Conservation (phyloP, 1,140 invertebrate species). For the Halesus radiatus region DNA sequence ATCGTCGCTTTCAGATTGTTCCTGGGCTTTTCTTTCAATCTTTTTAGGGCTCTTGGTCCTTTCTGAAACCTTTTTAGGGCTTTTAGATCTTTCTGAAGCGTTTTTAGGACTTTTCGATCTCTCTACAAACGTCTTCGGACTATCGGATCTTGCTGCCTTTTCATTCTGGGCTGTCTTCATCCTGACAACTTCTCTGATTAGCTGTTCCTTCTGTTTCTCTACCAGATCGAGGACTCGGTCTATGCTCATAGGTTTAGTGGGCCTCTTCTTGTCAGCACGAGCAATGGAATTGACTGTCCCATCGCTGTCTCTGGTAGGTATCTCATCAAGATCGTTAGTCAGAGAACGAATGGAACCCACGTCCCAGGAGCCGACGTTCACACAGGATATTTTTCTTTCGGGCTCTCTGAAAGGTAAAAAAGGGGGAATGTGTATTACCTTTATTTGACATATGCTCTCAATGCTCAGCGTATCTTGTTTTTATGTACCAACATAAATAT, state of each 20-base stretch:
- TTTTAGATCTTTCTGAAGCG: not conserved
- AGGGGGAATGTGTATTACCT: too few relatives aligned
- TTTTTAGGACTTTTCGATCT: constrained; percentile 15
- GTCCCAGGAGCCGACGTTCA: constrained; percentile 11
- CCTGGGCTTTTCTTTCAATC: not conserved
- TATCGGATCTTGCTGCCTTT: not conserved
- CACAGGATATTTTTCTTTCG: constrained; percentile 5
- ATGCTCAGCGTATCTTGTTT: too few relatives aligned
- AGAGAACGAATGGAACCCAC: not conserved
- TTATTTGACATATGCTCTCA: too few relatives aligned
- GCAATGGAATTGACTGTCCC: constrained; percentile 12
- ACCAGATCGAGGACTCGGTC: constrained; percentile 34
- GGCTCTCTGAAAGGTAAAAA: constrained; percentile 24
- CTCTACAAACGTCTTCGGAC: constrained; percentile 9
- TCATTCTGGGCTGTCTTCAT: not conserved
- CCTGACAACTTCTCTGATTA: constrained; percentile 28
- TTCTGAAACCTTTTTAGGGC: constrained; percentile 2
- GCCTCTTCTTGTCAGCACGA: not conserved
- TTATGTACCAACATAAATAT: too few relatives aligned
- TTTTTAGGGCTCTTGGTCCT: not conserved
- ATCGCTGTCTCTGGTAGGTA: constrained; percentile 59
- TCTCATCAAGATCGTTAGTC: constrained; percentile 59
- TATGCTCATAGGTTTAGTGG: not conserved
- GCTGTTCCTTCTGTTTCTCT: constrained; percentile 31
- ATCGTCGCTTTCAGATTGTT: not conserved